phyloP scores from a whole-genome alignment of 2,797 vertebrate genomes.

The Falco cherrug region DNA sequence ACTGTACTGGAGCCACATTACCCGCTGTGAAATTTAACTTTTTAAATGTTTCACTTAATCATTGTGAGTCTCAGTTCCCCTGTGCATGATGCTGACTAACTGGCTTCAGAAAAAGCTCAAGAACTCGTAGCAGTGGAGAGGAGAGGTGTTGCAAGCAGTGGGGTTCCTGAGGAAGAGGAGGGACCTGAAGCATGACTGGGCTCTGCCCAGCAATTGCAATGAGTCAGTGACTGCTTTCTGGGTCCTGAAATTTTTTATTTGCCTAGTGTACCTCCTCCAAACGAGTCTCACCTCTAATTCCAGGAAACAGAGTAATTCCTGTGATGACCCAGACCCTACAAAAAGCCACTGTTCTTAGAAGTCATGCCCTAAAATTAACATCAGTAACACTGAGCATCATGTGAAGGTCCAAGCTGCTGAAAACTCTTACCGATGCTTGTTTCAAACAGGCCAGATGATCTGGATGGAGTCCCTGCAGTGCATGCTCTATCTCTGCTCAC shows the following conservation, averaged over 20 bases:
- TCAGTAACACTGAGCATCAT: background rate
- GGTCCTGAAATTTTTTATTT: background rate
- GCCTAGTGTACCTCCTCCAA: background rate
- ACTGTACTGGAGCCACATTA: background rate
- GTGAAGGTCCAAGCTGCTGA: background rate
- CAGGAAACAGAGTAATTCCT: background rate
- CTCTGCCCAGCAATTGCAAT: background rate
- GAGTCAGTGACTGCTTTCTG: background rate
- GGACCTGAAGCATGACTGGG: background rate
- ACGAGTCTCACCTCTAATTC: background rate
- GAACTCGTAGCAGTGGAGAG: background rate
- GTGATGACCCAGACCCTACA: background rate
- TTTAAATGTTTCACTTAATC: background rate
- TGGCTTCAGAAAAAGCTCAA: background rate
- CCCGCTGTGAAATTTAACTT: background rate
- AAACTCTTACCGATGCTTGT: background rate
- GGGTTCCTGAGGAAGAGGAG: background rate
- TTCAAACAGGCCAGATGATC: conserved; percentile 82
- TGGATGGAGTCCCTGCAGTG: conserved; percentile 82
- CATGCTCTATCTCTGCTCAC: conserved; percentile 84
- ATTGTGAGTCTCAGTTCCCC: background rate
- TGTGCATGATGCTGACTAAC: background rate
- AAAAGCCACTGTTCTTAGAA: background rate
- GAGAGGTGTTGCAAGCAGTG: background rate
- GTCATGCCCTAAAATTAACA: background rate